Conservation (phyloP, 2,888 invertebrate genomes). For the Perizoma affinitatum region DNA sequence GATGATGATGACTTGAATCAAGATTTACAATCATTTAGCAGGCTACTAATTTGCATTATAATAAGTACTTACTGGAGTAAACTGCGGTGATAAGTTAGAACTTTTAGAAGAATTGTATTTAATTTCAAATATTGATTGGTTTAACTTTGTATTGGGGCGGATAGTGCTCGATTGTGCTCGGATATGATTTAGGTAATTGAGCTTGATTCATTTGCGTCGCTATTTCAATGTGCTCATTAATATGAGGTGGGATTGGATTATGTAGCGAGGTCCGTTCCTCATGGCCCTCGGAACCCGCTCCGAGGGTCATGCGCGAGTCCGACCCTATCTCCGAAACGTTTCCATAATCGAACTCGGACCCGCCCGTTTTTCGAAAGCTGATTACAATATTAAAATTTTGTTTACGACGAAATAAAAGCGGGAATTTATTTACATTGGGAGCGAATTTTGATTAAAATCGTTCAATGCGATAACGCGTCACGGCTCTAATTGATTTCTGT, state of each 20-base stretch:
- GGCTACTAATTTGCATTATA: no score
- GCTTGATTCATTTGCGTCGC: slow-evolving; percentile 20
- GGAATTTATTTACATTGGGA: slow-evolving; percentile 34
- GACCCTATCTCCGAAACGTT: no score
- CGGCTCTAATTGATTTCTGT: slow-evolving; percentile 38
- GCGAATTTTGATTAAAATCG: slow-evolving; percentile 38
- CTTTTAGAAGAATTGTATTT: no score
- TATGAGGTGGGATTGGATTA: slow-evolving; percentile 13
- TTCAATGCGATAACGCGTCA: slow-evolving; percentile 36
- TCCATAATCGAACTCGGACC: slow-evolving; percentile 12
- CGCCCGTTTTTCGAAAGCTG: slow-evolving; percentile 29
- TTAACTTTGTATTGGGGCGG: slow-evolving; percentile 1
- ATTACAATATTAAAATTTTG: slow-evolving; percentile 35
- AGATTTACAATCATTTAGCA: no score
- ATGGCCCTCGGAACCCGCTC: neutral
- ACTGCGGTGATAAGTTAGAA: no score
- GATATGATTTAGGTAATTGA: slow-evolving; percentile 18
- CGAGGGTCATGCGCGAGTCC: no score
- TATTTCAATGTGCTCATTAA: slow-evolving; percentile 21
- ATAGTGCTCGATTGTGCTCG: neutral
- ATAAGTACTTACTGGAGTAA: no score
- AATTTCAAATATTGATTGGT: neutral
- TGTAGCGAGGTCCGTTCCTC: neutral
- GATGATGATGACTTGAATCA: no score
- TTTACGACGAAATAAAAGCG: slow-evolving; percentile 36